Percentiles rank a stretch among this genome's conserved stretches.
These are phyloP conservation scores for Brachionichthys hirsutus DNA, from an alignment of 2,113 vertebrate species.

Conservation along the genomic window DNA sequence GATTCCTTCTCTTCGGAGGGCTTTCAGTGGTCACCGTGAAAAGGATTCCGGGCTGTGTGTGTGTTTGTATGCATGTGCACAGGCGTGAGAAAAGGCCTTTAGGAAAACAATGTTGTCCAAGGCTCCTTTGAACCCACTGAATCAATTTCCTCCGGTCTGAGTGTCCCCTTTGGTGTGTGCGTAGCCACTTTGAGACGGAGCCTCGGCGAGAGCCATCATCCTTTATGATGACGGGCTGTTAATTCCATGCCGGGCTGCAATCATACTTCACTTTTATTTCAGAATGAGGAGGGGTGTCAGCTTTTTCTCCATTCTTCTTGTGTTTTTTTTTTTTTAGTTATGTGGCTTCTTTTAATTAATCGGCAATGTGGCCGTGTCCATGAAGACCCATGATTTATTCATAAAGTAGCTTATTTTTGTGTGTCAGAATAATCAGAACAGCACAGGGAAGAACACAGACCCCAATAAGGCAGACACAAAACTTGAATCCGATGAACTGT, in stretches of 20 bases:
- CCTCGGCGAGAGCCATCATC: conserved; percentile 48
- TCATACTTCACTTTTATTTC: conserved; percentile 15
- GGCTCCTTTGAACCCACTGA: conserved; percentile 22
- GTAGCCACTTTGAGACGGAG: conserved; percentile 46
- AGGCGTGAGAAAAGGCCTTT: conserved; percentile 46
- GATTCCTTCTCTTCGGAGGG: conserved; percentile 58
- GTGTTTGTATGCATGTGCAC: conserved; percentile 35
- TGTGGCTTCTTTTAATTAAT: conserved; percentile 73
- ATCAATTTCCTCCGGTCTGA: conserved; percentile 8
- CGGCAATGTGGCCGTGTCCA: conserved; percentile 62
- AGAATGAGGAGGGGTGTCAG: conserved; percentile 20
- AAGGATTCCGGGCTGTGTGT: conserved; percentile 51
- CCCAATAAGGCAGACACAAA: conserved; percentile 11
- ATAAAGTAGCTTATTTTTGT: conserved; percentile 69
- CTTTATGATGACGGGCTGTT: conserved; percentile 51
- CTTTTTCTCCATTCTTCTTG: conserved; percentile 17
- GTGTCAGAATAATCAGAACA: too few relatives aligned
- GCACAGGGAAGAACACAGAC: conserved; percentile 36
- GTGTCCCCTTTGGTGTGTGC: conserved; percentile 11
- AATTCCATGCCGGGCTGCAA: conserved; percentile 42
- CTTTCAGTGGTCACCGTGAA: conserved; percentile 57
- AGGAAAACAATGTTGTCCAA: conserved; percentile 39
- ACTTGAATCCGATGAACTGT: conserved; percentile 34
- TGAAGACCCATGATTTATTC: conserved; percentile 67
- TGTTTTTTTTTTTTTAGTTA: conserved; percentile 32